These are phyloP conservation scores for Zalophus californianus DNA, from an alignment of 2,797 vertebrate genomes.

Conservation along the genomic window DNA sequence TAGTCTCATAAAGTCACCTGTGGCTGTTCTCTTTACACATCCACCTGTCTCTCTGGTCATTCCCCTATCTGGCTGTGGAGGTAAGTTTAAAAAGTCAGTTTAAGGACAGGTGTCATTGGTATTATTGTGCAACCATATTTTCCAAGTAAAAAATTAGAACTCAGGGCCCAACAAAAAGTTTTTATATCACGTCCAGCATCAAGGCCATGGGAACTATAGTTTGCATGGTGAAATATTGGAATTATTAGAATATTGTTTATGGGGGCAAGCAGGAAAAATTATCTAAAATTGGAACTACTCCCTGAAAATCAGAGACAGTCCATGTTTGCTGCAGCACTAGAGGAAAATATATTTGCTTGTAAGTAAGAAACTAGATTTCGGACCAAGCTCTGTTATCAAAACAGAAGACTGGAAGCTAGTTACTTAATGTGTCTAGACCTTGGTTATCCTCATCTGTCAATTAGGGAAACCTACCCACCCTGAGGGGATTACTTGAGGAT, in stretches of 20 bases:
- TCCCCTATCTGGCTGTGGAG: background rate
- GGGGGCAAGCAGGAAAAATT: background rate
- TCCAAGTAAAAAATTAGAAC: slow-evolving; percentile 38
- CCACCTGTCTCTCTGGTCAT: background rate
- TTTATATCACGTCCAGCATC: background rate
- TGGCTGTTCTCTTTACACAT: background rate
- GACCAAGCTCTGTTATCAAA: background rate
- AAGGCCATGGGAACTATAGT: background rate
- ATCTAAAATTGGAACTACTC: background rate
- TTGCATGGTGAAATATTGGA: background rate
- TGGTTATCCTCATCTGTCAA: slow-evolving; percentile 24
- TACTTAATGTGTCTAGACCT: background rate
- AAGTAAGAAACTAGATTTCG: background rate
- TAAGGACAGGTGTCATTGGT: background rate
- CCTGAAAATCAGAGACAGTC: background rate
- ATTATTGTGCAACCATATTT: slow-evolving; percentile 1
- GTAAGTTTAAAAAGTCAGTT: slow-evolving; percentile 22
- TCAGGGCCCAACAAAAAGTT: background rate
- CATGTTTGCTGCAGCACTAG: background rate
- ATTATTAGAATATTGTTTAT: background rate
- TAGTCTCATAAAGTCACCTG: background rate
- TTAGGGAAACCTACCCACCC: background rate
- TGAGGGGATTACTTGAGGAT: background rate
- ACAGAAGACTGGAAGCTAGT: background rate
- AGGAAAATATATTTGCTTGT: background rate